Conservation (phyloP, 1,140 invertebrate species). For the Yoshiicerus persimilis region DNA sequence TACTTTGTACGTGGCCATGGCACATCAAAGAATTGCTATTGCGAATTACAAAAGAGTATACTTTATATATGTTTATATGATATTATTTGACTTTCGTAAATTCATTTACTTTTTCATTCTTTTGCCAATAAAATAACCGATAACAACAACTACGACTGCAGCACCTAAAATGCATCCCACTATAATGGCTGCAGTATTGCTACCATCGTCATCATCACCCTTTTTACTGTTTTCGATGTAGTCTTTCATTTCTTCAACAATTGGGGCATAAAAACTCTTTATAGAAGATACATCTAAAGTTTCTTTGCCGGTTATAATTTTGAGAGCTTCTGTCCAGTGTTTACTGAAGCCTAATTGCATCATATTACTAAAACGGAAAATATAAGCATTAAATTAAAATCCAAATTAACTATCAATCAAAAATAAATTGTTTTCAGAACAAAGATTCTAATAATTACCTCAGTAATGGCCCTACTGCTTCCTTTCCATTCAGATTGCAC, state of each 20-base stretch:
- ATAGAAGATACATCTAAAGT: neutral
- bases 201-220: neutral
- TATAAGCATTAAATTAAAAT: constrained; percentile 21
- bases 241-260: neutral
- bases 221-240: neutral
- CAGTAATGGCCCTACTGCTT: constrained; percentile 53
- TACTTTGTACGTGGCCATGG: too few species aligned
- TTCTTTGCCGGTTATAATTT: neutral
- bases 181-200: neutral
- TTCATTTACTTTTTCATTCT: neutral
- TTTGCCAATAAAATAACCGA: neutral
- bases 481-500: constrained; percentile 56
- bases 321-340: constrained; percentile 53
- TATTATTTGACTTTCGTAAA: too few species aligned
- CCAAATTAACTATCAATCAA: too few species aligned
- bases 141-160: neutral
- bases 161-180: neutral
- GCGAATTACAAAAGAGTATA: too few species aligned
- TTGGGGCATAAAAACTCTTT: neutral
- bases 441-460: too few species aligned
- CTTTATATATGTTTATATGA: too few species aligned
- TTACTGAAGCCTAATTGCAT: constrained; percentile 55
- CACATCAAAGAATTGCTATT: too few species aligned
- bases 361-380: constrained; percentile 52
- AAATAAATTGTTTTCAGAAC: too few species aligned